phyloP scores from a whole-genome alignment of 2,888 invertebrate genomes.

The Siphlonurus alternatus region DNA sequence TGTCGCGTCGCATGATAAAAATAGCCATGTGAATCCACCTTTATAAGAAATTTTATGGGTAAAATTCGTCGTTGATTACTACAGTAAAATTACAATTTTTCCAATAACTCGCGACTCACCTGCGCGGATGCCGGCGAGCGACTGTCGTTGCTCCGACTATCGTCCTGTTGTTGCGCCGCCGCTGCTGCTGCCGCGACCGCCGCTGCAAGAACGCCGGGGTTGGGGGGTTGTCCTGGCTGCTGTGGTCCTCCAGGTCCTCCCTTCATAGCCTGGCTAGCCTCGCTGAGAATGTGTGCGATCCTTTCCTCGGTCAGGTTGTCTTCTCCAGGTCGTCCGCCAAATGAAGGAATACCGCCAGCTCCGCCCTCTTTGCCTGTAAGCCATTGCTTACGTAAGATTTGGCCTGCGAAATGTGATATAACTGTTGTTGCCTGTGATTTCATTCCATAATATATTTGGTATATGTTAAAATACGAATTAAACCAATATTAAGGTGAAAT shows the following conservation, averaged over 20 bases:
- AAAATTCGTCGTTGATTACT: no score
- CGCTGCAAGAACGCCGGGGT: slow-evolving; percentile 12
- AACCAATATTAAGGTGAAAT: no score
- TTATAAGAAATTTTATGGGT: no score
- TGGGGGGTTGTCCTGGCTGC: slow-evolving; percentile 24
- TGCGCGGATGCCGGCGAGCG: slow-evolving; percentile 42
- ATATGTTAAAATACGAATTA: no score
- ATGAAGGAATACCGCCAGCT: slow-evolving; percentile 49
- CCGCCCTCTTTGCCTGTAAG: slow-evolving; percentile 55
- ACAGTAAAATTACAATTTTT: no score
- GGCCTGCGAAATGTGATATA: not conserved
- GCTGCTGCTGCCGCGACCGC: slow-evolving; percentile 3
- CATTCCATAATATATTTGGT: no score
- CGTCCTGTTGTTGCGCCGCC: slow-evolving; percentile 26
- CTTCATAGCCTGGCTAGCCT: slow-evolving; percentile 83
- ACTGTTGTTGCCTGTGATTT: no score
- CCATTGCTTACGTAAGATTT: slow-evolving; percentile 4
- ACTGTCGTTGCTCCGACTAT: slow-evolving; percentile 63
- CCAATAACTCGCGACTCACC: no score
- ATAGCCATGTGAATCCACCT: no score
- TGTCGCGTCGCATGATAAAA: no score
- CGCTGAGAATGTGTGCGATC: slow-evolving; percentile 81
- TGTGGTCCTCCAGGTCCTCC: slow-evolving; percentile 22
- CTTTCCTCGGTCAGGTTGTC: slow-evolving; percentile 77
- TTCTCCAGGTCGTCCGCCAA: slow-evolving; percentile 36